These are phyloP conservation scores for Elysia crispata DNA, from an alignment of 2,888 invertebrate species.

Conservation along the genomic window DNA sequence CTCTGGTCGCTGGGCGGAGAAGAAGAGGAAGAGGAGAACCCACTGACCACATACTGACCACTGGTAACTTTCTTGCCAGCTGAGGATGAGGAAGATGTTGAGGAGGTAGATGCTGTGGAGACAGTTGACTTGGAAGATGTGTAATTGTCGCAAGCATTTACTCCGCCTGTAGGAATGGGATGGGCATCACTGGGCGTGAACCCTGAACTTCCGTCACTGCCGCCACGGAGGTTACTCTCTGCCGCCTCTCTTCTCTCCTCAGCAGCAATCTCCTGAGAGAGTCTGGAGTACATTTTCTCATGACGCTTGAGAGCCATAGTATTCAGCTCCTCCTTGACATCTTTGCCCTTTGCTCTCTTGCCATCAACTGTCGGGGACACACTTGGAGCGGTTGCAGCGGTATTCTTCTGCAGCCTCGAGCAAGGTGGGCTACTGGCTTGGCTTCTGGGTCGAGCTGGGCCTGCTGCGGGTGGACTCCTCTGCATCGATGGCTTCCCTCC, in stretches of 20 bases:
- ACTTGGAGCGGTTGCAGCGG: not conserved
- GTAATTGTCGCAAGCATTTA: slow-evolving; percentile 13
- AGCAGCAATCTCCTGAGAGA: not conserved
- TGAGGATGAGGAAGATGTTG: slow-evolving; percentile 43
- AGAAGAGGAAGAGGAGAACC: slow-evolving; percentile 35
- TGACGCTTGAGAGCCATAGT: too few relatives aligned
- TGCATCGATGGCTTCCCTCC: not conserved
- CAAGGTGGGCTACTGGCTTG: not conserved
- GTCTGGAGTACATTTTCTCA: too few relatives aligned
- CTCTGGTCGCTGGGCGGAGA: slow-evolving; percentile 36
- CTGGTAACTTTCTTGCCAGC: slow-evolving; percentile 25
- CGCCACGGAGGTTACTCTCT: not conserved
- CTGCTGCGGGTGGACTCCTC: not conserved
- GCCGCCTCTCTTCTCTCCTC: not conserved
- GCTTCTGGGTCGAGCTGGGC: not conserved
- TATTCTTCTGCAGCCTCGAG: not conserved
- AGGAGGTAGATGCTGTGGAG: slow-evolving; percentile 10
- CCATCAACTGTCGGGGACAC: not conserved
- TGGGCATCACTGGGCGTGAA: slow-evolving; percentile 32
- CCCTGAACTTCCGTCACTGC: slow-evolving; percentile 40
- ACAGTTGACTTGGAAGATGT: not conserved
- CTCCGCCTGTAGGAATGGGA: not conserved
- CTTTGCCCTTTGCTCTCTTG: too few relatives aligned
- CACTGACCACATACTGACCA: slow-evolving; percentile 46
- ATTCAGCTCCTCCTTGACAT: too few relatives aligned